phyloP scores from a whole-genome alignment of 2,888 invertebrate genomes.

The Augiades crinisus region DNA sequence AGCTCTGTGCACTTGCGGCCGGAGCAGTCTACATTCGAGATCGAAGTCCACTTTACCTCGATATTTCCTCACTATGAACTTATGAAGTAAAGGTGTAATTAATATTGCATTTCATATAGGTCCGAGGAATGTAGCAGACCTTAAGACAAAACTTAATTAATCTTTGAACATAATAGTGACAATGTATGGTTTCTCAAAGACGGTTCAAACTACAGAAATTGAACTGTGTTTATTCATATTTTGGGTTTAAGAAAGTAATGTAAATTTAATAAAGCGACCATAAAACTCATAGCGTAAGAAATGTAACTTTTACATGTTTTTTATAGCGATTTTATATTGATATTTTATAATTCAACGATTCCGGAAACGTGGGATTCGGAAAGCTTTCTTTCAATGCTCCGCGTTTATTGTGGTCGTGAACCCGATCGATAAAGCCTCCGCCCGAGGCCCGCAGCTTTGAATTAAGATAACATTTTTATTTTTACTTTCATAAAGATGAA shows the following conservation, averaged over 20 bases:
- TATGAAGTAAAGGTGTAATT: constrained; percentile 2
- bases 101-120: constrained; percentile 8
- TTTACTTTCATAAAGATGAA: no score
- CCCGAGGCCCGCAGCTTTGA: constrained; percentile 45
- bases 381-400: constrained; percentile 47
- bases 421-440: constrained; percentile 51
- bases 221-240: no score
- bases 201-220: no score
- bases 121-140: neutral
- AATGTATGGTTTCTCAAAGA: no score
- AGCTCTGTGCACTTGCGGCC: constrained; percentile 54
- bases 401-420: constrained; percentile 45
- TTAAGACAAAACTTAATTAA: no score
- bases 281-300: neutral
- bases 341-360: constrained; percentile 30
- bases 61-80: constrained; percentile 35
- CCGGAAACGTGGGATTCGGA: constrained; percentile 36
- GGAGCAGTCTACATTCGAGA: constrained; percentile 27
- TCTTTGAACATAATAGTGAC: no score
- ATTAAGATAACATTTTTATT: constrained; percentile 74
- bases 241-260: no score
- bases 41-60: constrained; percentile 30
- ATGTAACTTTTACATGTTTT: constrained; percentile 1
- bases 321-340: constrained; percentile 25
- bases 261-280: no score